Conservation (phyloP, 2,888 invertebrate species). For the Adineta ricciae region DNA sequence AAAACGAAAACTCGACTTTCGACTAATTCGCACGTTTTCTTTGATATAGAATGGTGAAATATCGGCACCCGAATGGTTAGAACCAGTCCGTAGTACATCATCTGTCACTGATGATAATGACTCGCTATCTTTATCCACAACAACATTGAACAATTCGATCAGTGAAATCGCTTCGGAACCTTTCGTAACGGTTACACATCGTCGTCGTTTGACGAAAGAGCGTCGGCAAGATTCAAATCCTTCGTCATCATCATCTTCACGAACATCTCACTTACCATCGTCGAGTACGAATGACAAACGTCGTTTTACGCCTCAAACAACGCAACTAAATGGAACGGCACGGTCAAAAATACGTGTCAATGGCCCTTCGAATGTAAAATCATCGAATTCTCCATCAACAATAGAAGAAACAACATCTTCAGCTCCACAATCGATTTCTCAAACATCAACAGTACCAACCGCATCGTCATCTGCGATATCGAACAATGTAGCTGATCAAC, state of each 20-base stretch:
- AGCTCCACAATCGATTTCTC: background rate
- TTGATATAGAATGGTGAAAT: background rate
- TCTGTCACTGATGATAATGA: background rate
- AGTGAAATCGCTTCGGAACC: background rate
- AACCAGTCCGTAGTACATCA: background rate
- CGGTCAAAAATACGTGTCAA: background rate
- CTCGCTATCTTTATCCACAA: background rate
- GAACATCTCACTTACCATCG: background rate
- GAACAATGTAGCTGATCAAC: background rate
- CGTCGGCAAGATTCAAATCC: conserved; percentile 13
- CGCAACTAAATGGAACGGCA: background rate
- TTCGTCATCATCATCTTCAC: background rate
- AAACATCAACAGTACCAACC: background rate
- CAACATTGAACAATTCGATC: background rate
- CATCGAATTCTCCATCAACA: background rate
- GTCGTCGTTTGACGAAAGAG: background rate
- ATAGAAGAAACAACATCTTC: background rate
- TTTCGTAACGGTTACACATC: conserved; percentile 14
- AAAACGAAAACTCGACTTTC: too few species aligned
- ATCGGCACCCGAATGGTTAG: background rate
- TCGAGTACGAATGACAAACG: background rate
- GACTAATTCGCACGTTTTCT: too few species aligned
- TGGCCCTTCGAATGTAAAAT: background rate
- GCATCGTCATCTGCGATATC: background rate
- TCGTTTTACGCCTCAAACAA: background rate